Percentiles rank a stretch among this genome's conserved stretches.
These are phyloP conservation scores for Scaptomyza montana DNA, from an alignment of 1,140 invertebrate genomes.

Conservation along the genomic window DNA sequence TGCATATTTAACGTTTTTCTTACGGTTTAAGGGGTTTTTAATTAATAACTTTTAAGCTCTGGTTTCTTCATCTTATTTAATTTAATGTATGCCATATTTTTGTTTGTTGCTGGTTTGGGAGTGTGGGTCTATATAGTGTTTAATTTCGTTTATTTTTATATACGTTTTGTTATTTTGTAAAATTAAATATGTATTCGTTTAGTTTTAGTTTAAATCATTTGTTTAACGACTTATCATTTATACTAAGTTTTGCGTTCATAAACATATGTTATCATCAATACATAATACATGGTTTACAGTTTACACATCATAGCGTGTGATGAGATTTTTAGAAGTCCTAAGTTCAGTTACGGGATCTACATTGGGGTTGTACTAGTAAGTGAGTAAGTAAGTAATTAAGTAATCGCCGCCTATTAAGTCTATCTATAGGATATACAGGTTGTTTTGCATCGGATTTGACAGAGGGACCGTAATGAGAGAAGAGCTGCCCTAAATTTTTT, in stretches of 20 bases:
- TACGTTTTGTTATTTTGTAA: conserved; percentile 35
- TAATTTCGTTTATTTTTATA: conserved; percentile 38
- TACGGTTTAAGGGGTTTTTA: conserved; percentile 50
- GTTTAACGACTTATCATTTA: conserved; percentile 72
- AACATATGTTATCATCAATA: conserved; percentile 64
- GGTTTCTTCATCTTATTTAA: conserved; percentile 66
- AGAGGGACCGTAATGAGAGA: conserved; percentile 12
- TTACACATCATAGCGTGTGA: conserved; percentile 55
- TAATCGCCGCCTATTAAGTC: conserved; percentile 20
- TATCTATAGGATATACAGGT: conserved; percentile 6
- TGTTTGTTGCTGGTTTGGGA: conserved; percentile 44
- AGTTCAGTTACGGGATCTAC: conserved; percentile 46
- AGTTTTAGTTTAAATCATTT: conserved; percentile 56
- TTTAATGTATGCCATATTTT: conserved; percentile 73
- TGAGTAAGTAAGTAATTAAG: background rate
- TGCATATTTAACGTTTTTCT: conserved; percentile 36
- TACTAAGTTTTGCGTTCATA: conserved; percentile 64
- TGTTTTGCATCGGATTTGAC: conserved; percentile 28
- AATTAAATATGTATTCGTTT: conserved; percentile 52
- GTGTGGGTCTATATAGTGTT: conserved; percentile 29
- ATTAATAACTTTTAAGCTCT: conserved; percentile 66
- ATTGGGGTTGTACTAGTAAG: conserved; percentile 42
- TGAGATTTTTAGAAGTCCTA: conserved; percentile 55
- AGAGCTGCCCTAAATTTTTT: conserved; percentile 52
- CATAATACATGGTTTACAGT: conserved; percentile 71